Base-by-base conservation (phyloP, 2,113 vertebrate species). In the Heterochromis multidens region DNA sequence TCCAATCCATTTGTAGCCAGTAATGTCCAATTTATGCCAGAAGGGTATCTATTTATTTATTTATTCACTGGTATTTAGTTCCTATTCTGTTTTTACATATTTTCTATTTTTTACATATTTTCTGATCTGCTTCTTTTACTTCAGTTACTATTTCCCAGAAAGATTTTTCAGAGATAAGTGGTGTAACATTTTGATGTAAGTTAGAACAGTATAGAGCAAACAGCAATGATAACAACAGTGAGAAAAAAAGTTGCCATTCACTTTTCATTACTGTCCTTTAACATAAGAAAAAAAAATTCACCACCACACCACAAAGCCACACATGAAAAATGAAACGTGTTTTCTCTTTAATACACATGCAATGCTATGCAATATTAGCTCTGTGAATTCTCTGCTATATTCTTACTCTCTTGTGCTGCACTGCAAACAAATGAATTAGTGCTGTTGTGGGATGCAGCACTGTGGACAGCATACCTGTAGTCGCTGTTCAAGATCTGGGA, bases 401-500 rank as follows among this genome's bases (percentile, higher is more conserved):
- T 70, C 40, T 21, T 9, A 25, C 65, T 29, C 16, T 49, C 1
- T 13, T 1, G 16, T 49, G 23, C 65, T 49, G 25, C 11, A 29
- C 25, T 81, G 49, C 46, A 58, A 37, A 59, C 23, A 74, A n/a
- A 54, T 54, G 27, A 29, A 74, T 74, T 11, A 21, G 27, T 74
- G 31, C 17, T 31, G 27, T 27, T 52, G 17, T 52, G 21, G 23
- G 40, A 49, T 49, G 46, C 70, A 74, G 2, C 70, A 33, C 14
- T 21, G 27, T 9, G 16, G 54, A 25, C 4, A 23, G 58, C 57
- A 4, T 90, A 95, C 94, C 94, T 95, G 94, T 80, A 95, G 82
- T 85, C 93, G 90, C 54, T 94, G 94, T 59, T 95, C 95, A 78
- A 95, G 93, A 29, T 95, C 95, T 1, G 94, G 94, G 56, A 93